A percentile compares a stretch with the other conserved stretches of the same genome.
Evolutionary conservation across 2,113 vertebrate genomes (phyloP).

Genomic region (Piprites chloris): DNA sequence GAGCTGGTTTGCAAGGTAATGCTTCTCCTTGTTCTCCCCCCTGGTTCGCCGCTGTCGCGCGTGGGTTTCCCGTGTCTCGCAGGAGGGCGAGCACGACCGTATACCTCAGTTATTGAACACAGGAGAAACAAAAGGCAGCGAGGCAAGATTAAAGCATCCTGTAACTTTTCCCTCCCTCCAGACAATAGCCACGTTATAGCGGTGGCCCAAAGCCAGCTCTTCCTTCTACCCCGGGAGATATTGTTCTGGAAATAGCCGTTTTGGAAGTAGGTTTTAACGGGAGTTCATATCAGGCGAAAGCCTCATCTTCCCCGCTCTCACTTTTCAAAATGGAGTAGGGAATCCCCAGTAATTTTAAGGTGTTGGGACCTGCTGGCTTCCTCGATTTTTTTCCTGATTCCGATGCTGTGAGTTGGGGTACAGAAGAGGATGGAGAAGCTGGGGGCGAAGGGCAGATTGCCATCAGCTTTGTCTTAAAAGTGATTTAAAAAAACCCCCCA

Average conservation of each 20-base stretch:
- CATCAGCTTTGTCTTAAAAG: conserved; percentile 58
- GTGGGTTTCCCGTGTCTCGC: not conserved
- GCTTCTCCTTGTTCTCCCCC: not conserved
- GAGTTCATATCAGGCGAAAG: conserved; percentile 9
- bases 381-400: not conserved
- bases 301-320: not conserved
- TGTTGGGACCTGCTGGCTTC: not conserved
- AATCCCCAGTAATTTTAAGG: conserved; percentile 49
- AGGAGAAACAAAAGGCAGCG: conserved; percentile 8
- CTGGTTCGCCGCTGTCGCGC: not conserved
- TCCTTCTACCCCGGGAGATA: not conserved
- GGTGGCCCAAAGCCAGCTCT: conserved; percentile 49
- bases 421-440: not conserved
- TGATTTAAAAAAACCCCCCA: not conserved
- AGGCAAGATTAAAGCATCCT: not conserved
- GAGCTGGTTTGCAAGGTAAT: conserved; percentile 98
- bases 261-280: conserved; percentile 11
- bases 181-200: conserved; percentile 66
- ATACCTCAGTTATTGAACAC: not conserved
- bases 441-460: not conserved
- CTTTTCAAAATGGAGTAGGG: conserved; percentile 40
- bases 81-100: not conserved
- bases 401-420: conserved; percentile 1
- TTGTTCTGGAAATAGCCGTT: conserved; percentile 2
- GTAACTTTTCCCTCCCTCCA: conserved; percentile 58